Percentiles rank a stretch among this genome's conserved stretches.
These are phyloP conservation scores for Cossypha niveicapilla DNA, from an alignment of 2,797 vertebrate species.

Conservation along the genomic window DNA sequence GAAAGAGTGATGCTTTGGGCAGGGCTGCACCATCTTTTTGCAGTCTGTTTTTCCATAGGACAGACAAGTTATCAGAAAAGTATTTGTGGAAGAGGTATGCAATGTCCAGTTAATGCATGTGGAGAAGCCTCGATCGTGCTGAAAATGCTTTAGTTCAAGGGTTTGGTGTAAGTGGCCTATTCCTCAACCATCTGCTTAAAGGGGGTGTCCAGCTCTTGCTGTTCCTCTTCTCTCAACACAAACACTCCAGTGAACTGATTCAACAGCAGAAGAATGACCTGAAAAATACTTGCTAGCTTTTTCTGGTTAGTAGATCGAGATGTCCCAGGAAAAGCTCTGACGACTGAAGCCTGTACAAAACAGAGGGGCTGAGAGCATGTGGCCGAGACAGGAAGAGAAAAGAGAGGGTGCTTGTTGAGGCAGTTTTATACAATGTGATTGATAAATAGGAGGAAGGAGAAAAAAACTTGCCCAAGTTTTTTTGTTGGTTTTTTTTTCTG, in stretches of 20 bases:
- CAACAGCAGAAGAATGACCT: background rate
- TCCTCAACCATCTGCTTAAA: background rate
- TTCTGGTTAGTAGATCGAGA: background rate
- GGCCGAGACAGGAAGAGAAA: background rate
- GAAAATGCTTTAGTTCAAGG: background rate
- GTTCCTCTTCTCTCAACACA: background rate
- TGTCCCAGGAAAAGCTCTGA: background rate
- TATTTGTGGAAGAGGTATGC: background rate
- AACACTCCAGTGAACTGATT: background rate
- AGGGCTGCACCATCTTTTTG: background rate
- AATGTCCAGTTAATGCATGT: background rate
- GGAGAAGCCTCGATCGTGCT: background rate
- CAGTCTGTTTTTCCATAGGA: background rate
- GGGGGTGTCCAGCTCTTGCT: background rate
- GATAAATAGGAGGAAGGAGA: background rate
- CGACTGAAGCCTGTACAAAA: background rate
- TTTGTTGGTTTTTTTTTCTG: accelerated
- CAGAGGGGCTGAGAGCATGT: background rate
- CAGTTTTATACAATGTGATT: background rate
- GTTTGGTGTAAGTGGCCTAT: background rate
- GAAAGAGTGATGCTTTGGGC: background rate
- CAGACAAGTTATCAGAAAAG: background rate
- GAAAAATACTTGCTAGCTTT: background rate
- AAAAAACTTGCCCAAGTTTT: accelerated
- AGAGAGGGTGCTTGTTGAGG: background rate